Evolutionary conservation across 2,888 invertebrate genomes (phyloP), one percentile per base, ranked within the genome.

Genomic region (Listrodromus nycthemerus): DNA sequence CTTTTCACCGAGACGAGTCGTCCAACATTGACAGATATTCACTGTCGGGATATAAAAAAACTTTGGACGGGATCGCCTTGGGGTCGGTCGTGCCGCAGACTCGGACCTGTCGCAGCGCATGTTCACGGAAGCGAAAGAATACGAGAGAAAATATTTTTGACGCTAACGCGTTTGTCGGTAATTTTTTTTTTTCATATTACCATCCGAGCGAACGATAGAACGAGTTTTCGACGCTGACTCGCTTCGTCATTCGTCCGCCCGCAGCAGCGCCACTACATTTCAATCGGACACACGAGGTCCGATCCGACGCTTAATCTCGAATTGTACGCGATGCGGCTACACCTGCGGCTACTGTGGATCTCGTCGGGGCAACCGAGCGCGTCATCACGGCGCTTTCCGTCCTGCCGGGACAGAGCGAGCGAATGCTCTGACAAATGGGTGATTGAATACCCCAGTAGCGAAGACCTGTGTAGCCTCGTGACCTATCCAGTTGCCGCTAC

Each of bases 1-100:
- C 71, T 67, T 82, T 82, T 70, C 73, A 48, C 66, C 30, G 16
- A 7, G 48, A 69, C n/a, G 61, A 81, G 63, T 55, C 24, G 21
- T 61, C 45, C 27, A 73, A 78, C 73, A 74, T 63, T 78, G 78
- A 74, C 67, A 73, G 50, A 82, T 78, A 77, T 66, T 69, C 73
- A n/a, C 69, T 81, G 8, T 19, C 58, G 41, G 33, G 69, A 66
- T 70, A 70, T 21, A 52, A 69, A 37, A 37, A 82, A 82, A 78
- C 13, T 82, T 74, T 45, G 33, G 30, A 66, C 41, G 24, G 10
- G n/a, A 37, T 33, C 7, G n/a, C 33, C 33, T 37, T 33, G 4
- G 41, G 41, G 33, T 27, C 19, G 50, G 7, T 21, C 19, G 48
- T 33, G 37, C 16, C 24, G 13, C 13, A 55, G 63, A 70, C 19